Percentiles rank a stretch among this genome's conserved stretches.
These are phyloP conservation scores for Microhierax caerulescens DNA, from an alignment of 2,797 vertebrate genomes.

Conservation along the genomic window DNA sequence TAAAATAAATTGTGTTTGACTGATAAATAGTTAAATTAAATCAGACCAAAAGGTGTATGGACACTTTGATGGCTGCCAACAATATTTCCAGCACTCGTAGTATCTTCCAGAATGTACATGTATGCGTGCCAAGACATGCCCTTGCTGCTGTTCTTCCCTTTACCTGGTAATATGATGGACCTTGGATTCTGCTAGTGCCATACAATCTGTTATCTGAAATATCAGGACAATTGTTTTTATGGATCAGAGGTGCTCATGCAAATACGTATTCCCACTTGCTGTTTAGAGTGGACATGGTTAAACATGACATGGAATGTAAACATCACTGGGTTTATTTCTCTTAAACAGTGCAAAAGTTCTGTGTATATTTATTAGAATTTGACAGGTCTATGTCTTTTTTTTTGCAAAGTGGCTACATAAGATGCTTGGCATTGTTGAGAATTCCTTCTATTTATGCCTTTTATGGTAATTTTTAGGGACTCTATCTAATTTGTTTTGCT, in stretches of 20 bases:
- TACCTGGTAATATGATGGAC: background rate
- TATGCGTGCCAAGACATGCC: background rate
- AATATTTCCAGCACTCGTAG: background rate
- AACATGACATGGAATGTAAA: background rate
- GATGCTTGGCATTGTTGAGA: background rate
- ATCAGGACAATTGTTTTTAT: background rate
- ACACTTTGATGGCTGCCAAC: background rate
- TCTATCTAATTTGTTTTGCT: background rate
- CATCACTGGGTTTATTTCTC: background rate
- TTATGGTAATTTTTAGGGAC: constrained; percentile 20
- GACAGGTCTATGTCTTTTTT: background rate
- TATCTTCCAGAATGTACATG: background rate
- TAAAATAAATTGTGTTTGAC: background rate
- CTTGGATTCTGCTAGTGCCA: background rate
- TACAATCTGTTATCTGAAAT: background rate
- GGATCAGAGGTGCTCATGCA: background rate
- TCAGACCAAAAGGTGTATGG: background rate
- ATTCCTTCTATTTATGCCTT: constrained; percentile 43
- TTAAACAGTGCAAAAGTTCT: background rate
- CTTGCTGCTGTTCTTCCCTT: background rate
- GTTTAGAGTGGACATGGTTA: background rate
- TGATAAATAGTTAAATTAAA: background rate
- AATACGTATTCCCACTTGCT: background rate
- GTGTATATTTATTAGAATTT: constrained; percentile 6
- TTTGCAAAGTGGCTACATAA: background rate